Conservation (phyloP, 2,797 vertebrate species). For the Microctenopoma lineatum region DNA sequence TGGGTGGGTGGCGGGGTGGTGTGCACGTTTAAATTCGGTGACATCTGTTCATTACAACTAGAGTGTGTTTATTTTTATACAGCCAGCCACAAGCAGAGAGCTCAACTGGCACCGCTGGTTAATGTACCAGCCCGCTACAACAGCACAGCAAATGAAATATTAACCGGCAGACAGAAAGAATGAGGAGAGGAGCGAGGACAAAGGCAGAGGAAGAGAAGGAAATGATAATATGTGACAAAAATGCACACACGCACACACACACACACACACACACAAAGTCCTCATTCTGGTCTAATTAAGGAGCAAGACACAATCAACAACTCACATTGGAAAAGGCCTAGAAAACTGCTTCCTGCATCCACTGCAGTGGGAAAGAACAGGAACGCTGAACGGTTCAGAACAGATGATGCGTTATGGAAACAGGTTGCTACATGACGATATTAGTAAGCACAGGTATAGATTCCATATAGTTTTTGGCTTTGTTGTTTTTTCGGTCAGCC, state of each 20-base stretch:
- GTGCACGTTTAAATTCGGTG: constrained; percentile 92
- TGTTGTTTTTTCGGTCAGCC: not conserved
- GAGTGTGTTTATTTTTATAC: constrained; percentile 93
- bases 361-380: constrained; percentile 3
- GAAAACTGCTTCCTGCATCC: not conserved
- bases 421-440: constrained; percentile 14
- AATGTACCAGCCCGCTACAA: constrained; percentile 76
- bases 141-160: constrained; percentile 81
- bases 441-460: not conserved
- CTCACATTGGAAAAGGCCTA: constrained; percentile 4
- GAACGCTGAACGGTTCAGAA: constrained; percentile 2
- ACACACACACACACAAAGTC: constrained; percentile 37
- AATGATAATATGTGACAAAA: constrained; percentile 73
- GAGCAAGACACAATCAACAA: constrained; percentile 27
- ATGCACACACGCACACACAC: constrained; percentile 36
- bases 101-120: constrained; percentile 83
- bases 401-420: constrained; percentile 14
- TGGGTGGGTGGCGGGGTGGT: constrained; percentile 70
- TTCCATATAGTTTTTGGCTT: not conserved
- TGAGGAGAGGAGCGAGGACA: constrained; percentile 56
- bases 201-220: constrained; percentile 55
- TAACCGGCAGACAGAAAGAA: constrained; percentile 70
- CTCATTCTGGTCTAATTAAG: constrained; percentile 37
- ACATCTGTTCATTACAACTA: constrained; percentile 97
- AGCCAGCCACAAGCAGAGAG: constrained; percentile 88